Evolutionary conservation across 2,113 vertebrate species (phyloP).

Genomic region (Buteo buteo): DNA sequence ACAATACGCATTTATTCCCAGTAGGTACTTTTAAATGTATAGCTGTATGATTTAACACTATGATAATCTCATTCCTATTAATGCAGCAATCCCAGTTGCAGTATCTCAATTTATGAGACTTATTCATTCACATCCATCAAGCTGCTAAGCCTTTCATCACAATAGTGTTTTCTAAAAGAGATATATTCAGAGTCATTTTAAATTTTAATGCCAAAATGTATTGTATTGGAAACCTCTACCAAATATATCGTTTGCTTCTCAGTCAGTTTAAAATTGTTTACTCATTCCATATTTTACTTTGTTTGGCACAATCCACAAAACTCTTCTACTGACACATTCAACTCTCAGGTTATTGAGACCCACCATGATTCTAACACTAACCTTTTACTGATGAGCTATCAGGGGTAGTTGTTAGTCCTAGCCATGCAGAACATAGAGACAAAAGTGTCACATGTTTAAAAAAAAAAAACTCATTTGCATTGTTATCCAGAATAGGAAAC

Average conservation of each 20-base stretch:
- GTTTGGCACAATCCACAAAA: not conserved
- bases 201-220: constrained; percentile 2
- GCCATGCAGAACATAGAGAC: not conserved
- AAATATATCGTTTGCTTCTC: not conserved
- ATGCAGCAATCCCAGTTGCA: constrained; percentile 42
- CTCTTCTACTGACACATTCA: not conserved
- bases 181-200: constrained; percentile 41
- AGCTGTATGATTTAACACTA: constrained; percentile 53
- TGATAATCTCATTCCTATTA: constrained; percentile 69
- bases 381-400: not conserved
- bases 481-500: not conserved
- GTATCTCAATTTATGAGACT: constrained; percentile 54
- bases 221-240: not conserved
- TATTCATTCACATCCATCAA: constrained; percentile 51
- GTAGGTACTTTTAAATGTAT: constrained; percentile 51
- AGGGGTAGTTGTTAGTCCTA: not conserved
- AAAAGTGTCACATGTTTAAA: not conserved
- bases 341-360: not conserved
- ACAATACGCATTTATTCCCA: constrained; percentile 9
- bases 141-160: constrained; percentile 43
- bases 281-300: not conserved
- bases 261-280: not conserved
- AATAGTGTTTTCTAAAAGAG: constrained; percentile 50
- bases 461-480: not conserved
- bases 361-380: not conserved